Conservation (phyloP, 2,797 vertebrate species). For the Diplodus puntazzo region DNA sequence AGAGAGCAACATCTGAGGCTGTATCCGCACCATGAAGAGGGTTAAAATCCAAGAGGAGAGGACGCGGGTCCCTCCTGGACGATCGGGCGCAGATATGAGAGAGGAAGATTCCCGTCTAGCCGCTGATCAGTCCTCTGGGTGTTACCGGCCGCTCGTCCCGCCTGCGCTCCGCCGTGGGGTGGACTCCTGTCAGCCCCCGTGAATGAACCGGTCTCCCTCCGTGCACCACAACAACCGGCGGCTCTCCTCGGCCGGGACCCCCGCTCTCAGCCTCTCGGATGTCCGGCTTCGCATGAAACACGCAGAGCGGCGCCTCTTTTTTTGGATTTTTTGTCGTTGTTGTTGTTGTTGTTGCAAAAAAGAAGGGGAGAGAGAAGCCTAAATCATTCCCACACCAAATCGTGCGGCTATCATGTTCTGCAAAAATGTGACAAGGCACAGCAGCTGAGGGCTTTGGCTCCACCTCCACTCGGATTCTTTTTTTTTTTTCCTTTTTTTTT, state of each 20-base stretch:
- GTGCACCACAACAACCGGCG: slow-evolving; percentile 44
- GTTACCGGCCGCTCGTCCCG: slow-evolving; percentile 68
- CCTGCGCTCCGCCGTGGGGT: slow-evolving; percentile 60
- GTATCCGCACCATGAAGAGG: slow-evolving; percentile 49
- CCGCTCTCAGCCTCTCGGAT: slow-evolving; percentile 19
- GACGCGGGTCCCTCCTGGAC: neutral
- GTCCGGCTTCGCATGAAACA: slow-evolving; percentile 44
- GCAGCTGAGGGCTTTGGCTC: slow-evolving; percentile 83
- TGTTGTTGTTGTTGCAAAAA: no score
- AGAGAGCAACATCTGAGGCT: slow-evolving; percentile 45
- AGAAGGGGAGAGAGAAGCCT: slow-evolving; percentile 24
- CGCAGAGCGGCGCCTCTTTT: slow-evolving; percentile 54
- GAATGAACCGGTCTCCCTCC: slow-evolving; percentile 48
- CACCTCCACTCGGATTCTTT: slow-evolving; percentile 63
- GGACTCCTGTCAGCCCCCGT: slow-evolving; percentile 63
- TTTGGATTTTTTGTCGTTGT: no score
- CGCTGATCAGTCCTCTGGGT: slow-evolving; percentile 55
- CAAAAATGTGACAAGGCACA: slow-evolving; percentile 83
- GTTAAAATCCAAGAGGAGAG: slow-evolving; percentile 38
- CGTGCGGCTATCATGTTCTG: slow-evolving; percentile 77
- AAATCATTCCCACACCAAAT: slow-evolving; percentile 67
- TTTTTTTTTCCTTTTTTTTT: slow-evolving; percentile 17
- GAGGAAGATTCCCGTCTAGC: slow-evolving; percentile 56
- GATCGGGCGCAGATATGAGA: neutral
- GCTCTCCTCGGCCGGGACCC: slow-evolving; percentile 17